Base-by-base conservation (phyloP, 2,113 vertebrate species). In the Percopsis transmontana region DNA sequence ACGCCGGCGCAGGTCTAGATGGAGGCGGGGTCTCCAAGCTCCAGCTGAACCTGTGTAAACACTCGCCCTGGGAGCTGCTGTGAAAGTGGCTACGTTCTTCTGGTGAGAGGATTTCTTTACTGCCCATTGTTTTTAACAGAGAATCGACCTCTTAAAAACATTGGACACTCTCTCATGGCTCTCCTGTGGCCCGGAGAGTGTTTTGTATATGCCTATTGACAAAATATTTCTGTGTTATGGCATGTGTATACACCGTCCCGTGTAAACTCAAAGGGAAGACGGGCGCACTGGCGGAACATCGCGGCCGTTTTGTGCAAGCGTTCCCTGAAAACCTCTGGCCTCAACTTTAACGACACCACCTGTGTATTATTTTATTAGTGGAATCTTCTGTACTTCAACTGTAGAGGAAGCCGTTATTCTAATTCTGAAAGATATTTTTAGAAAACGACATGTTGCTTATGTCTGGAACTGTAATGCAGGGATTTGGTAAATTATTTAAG, bases 141-240 rank as follows among this genome's bases (percentile, higher is more conserved):
- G 74, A 77, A 69, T 74, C 68, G 65, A 78, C 73, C 85, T 87
- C 80, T 85, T 85, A 83, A 82, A 81, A 87, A 85, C 82, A 81
- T 74, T 77, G 83, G 82, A 82, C 69, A 38, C 73, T 56, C 61
- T 75, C 75, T 72, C 69, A 66, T 63, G 18, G 67, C 78, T 77
- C 76, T 79, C 80, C 75, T 50, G 74, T 72, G 79, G 76, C 72
- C 68, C 76, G 58, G 63, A 40, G 74, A 89, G 79, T 68, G 76
- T 79, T 89, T 85, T 91, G 85, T 92, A 83, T 91, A 92, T 74
- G 72, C 81, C 86, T 81, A 78, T 85, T 85, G 87, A 92, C 85
- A 82, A 89, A 90, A 84, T 84, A 85, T 85, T 80, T 77, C 89
- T 90, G 85, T 90, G 82, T 90, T 90, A 86, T 90, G 87, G 89